These are phyloP conservation scores for Apaloderma vittatum DNA, from an alignment of 2,113 vertebrate genomes.

Conservation along the genomic window DNA sequence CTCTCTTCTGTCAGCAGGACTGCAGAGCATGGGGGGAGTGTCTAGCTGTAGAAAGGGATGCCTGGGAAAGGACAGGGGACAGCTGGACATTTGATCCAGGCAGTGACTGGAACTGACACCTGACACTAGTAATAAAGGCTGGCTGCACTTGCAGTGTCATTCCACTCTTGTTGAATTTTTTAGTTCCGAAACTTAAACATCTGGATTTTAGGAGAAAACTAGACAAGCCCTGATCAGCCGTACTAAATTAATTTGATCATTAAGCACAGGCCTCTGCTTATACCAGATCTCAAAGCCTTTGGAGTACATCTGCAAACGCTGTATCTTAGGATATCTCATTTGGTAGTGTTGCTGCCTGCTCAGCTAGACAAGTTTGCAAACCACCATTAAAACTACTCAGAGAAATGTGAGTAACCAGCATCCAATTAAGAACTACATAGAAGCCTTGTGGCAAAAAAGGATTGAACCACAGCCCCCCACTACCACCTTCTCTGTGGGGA, in stretches of 20 bases:
- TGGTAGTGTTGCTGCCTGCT: not conserved
- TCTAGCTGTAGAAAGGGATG: not conserved
- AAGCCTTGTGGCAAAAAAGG: not conserved
- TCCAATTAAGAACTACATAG: not conserved
- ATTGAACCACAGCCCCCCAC: rapidly evolving
- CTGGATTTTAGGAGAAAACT: not conserved
- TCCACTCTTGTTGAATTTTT: not conserved
- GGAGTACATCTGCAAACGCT: not conserved
- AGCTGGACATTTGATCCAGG: not conserved
- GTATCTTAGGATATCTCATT: not conserved
- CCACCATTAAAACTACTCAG: not conserved
- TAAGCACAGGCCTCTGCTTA: not conserved
- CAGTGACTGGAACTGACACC: not conserved
- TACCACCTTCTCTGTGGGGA: not conserved
- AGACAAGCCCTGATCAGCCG: not conserved
- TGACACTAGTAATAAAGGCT: not conserved
- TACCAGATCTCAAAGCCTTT: not conserved
- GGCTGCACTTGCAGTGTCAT: not conserved
- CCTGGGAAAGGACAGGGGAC: not conserved
- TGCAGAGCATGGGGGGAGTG: not conserved
- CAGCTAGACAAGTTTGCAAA: not conserved
- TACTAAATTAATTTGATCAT: not conserved
- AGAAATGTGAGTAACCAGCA: not conserved
- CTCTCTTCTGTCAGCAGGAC: not conserved
- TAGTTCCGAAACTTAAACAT: not conserved